Evolutionary conservation across 2,888 invertebrate species (phyloP).

Genomic region (Dynastes tityus): DNA sequence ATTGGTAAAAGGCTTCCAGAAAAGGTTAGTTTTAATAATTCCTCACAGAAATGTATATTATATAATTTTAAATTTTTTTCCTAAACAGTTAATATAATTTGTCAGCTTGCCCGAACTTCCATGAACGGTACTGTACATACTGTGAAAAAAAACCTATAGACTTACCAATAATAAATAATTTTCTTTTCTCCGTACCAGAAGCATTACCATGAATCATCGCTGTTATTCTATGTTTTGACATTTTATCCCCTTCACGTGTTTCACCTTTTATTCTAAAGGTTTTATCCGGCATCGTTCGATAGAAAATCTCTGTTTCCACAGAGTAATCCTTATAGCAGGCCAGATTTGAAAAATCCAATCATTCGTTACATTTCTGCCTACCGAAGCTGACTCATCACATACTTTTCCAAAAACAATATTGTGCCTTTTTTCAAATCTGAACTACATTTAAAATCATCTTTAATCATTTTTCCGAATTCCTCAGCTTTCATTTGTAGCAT

Average conservation of each 20-base stretch:
- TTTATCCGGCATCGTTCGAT: conserved; percentile 31
- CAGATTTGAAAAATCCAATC: conserved; percentile 11
- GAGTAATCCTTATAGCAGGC: conserved; percentile 23
- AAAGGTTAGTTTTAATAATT: too few species aligned
- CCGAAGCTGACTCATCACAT: conserved; percentile 29
- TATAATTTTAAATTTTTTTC: too few species aligned
- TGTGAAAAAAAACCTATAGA: neutral
- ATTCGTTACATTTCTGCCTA: conserved; percentile 28
- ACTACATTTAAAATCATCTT: conserved; percentile 43
- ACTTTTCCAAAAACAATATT: conserved; percentile 41
- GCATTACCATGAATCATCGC: neutral
- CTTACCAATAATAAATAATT: neutral
- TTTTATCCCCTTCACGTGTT: neutral
- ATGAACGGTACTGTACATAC: neutral
- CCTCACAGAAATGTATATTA: too few species aligned
- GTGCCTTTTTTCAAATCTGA: conserved; percentile 43
- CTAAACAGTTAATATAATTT: too few species aligned
- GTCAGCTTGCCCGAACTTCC: too few species aligned
- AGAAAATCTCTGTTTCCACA: conserved; percentile 17
- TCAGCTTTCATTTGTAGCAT: conserved; percentile 41
- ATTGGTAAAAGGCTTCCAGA: too few species aligned
- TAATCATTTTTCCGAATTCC: conserved; percentile 44
- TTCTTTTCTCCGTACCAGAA: neutral
- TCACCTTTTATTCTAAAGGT: neutral
- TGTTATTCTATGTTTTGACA: neutral